Evolutionary conservation across 2,113 vertebrate genomes (phyloP).

Genomic region (Proterorhinus semilunaris): DNA sequence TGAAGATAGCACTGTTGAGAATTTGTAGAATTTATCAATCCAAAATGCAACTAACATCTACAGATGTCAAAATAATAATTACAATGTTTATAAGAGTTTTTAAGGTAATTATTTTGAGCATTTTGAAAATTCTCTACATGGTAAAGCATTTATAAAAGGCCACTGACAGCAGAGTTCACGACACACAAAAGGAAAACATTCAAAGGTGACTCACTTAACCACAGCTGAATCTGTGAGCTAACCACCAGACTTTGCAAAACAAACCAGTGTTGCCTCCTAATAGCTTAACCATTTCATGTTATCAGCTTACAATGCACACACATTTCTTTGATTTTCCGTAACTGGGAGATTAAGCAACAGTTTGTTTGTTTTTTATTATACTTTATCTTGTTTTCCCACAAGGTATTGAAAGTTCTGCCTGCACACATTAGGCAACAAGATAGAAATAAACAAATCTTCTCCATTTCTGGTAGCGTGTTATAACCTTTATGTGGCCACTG

Average conservation of each 20-base stretch:
- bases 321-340: background rate
- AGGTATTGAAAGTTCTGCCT: background rate
- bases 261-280: background rate
- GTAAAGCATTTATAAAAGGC: too few relatives aligned
- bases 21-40: too few relatives aligned
- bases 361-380: background rate
- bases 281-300: background rate
- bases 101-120: too few relatives aligned
- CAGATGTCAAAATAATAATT: too few relatives aligned
- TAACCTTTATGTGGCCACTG: slow-evolving; percentile 82
- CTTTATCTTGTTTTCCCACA: background rate
- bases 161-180: too few relatives aligned
- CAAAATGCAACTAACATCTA: too few relatives aligned
- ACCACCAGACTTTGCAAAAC: background rate
- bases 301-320: background rate
- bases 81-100: too few relatives aligned
- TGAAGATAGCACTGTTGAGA: too few relatives aligned
- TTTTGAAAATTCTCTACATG: too few relatives aligned
- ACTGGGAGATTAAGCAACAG: background rate
- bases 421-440: background rate
- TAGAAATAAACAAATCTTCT: background rate
- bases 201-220: background rate
- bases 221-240: background rate
- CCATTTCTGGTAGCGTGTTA: too few relatives aligned
- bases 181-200: too few relatives aligned